Conservation (phyloP, 2,113 vertebrate genomes). For the Halcyon malimbica region DNA sequence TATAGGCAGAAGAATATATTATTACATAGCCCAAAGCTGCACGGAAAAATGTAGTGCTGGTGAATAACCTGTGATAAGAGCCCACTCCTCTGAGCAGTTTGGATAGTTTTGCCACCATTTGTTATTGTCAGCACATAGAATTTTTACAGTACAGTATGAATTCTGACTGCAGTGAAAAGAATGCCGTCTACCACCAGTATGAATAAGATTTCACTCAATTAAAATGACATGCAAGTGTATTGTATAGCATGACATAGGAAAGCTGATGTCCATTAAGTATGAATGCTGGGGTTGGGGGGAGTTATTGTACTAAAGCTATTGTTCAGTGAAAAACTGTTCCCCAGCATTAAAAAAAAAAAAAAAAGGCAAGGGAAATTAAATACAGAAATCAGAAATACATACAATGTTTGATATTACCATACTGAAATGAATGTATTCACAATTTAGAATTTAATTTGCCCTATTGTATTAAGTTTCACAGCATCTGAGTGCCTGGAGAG, state of each 20-base stretch:
- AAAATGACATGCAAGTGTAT: slow-evolving; percentile 49
- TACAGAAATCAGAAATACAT: slow-evolving; percentile 49
- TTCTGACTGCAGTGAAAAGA: slow-evolving; percentile 67
- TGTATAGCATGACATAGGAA: slow-evolving; percentile 11
- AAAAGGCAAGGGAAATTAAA: slow-evolving; percentile 57
- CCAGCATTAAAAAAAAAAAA: slow-evolving; percentile 17
- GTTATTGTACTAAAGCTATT: slow-evolving; percentile 28
- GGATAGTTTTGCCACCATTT: slow-evolving; percentile 56
- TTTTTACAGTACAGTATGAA: slow-evolving; percentile 62
- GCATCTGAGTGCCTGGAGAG: neutral
- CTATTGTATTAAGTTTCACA: neutral
- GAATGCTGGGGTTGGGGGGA: slow-evolving; percentile 19
- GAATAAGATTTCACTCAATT: slow-evolving; percentile 67
- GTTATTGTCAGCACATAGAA: slow-evolving; percentile 67
- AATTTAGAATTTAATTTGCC: slow-evolving; percentile 6
- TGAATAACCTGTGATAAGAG: slow-evolving; percentile 65
- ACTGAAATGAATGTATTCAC: slow-evolving; percentile 26
- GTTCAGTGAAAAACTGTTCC: slow-evolving; percentile 10
- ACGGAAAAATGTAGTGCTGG: neutral
- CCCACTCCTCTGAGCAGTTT: slow-evolving; percentile 33
- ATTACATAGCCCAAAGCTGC: slow-evolving; percentile 31
- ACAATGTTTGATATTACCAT: slow-evolving; percentile 53
- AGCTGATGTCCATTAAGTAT: slow-evolving; percentile 35
- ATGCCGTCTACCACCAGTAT: slow-evolving; percentile 41
- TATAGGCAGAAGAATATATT: slow-evolving; percentile 47